phyloP scores from a whole-genome alignment of 1,140 invertebrate genomes.

The Rhopalosiphum padi region DNA sequence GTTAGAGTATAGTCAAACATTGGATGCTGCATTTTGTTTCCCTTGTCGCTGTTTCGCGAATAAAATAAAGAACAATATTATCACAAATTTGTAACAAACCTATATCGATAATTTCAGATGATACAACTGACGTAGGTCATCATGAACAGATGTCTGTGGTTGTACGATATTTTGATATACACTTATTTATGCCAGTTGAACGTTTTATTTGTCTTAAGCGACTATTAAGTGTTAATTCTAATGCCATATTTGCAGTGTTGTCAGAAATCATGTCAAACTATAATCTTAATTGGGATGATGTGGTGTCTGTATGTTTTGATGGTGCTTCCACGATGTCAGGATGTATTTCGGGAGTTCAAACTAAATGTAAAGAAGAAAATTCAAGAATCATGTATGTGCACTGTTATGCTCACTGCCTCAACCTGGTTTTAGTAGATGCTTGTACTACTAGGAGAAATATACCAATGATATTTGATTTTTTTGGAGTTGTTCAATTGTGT shows the following conservation, averaged over 20 bases:
- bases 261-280: neutral
- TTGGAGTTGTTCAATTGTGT: conserved; percentile 45
- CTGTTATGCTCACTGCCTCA: neutral
- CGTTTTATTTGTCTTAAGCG: neutral
- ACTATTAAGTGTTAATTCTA: neutral
- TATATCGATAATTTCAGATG: neutral
- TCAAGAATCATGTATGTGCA: neutral
- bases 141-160: neutral
- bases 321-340: conserved; percentile 53
- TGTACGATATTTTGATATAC: neutral
- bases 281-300: neutral
- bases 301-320: conserved; percentile 31
- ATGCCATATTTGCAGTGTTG: neutral
- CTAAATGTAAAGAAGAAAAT: neutral
- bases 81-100: too few species aligned
- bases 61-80: too few species aligned
- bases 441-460: neutral
- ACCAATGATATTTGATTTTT: conserved; percentile 40
- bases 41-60: too few species aligned
- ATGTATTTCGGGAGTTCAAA: conserved; percentile 28
- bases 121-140: neutral
- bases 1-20: too few species aligned
- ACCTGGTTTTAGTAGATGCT: conserved; percentile 22
- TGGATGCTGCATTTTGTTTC: too few species aligned
- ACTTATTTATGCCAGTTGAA: neutral